Evolutionary conservation across 1,140 invertebrate genomes (phyloP).

Genomic region (Ooceraea biroi): DNA sequence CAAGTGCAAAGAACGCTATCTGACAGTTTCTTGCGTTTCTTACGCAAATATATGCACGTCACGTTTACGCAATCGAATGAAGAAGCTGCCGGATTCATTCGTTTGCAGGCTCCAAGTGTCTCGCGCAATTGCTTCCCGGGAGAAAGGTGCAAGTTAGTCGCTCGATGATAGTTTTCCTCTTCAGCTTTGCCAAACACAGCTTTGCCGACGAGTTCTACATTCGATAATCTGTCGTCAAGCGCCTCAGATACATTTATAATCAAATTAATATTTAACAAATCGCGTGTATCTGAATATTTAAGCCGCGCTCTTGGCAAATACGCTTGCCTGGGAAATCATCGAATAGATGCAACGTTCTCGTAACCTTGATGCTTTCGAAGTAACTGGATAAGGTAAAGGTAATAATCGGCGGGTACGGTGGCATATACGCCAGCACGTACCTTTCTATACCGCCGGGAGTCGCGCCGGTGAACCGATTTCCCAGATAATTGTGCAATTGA

Average conservation of each 20-base stretch:
- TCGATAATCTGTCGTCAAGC: not conserved
- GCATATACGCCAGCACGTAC: constrained; percentile 49
- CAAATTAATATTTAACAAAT: constrained; percentile 38
- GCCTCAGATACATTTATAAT: too few relatives aligned
- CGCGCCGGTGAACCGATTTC: constrained; percentile 76
- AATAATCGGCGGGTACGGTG: constrained; percentile 64
- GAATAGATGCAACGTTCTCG: constrained; percentile 57
- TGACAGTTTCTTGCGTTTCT: not conserved
- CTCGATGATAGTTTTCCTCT: constrained; percentile 22
- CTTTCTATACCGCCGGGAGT: constrained; percentile 72
- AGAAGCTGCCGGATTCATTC: constrained; percentile 40
- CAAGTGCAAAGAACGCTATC: constrained; percentile 8
- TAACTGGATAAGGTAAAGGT: constrained; percentile 72
- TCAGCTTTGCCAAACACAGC: constrained; percentile 18
- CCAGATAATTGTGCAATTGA: constrained; percentile 77
- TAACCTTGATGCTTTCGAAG: constrained; percentile 70
- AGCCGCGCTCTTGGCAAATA: not conserved
- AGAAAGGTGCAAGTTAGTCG: constrained; percentile 32
- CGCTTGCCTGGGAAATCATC: constrained; percentile 31
- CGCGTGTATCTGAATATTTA: constrained; percentile 19
- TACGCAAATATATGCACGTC: not conserved
- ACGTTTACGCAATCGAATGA: constrained; percentile 6
- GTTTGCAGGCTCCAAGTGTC: not conserved
- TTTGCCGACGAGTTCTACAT: not conserved
- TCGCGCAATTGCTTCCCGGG: constrained; percentile 22